phyloP scores from a whole-genome alignment of 2,888 invertebrate species.

The Cataglyphis rosenhaueri region DNA sequence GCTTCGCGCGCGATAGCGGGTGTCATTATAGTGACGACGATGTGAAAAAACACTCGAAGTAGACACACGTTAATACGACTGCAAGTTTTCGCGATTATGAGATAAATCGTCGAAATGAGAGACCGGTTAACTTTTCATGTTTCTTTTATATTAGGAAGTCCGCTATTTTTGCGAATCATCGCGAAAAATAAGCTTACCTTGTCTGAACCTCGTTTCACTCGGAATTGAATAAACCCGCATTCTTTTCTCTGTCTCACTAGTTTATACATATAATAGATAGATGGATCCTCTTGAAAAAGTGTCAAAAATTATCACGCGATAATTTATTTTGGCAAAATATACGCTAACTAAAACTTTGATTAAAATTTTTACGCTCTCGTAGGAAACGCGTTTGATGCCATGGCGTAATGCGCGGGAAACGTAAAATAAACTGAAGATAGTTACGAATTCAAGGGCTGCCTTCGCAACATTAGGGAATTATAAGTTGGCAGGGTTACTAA shows the following conservation, averaged over 20 bases:
- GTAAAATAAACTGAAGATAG: not conserved
- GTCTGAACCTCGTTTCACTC: not conserved
- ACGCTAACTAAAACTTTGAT: not conserved
- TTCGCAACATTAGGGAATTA: not conserved
- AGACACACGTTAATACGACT: constrained; percentile 13
- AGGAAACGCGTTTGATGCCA: not conserved
- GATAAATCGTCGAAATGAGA: constrained; percentile 25
- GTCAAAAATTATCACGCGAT: not conserved
- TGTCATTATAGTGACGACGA: constrained; percentile 23
- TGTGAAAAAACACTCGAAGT: constrained; percentile 3
- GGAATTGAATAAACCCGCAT: not conserved
- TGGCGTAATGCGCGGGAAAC: not conserved
- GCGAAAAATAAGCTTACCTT: not conserved
- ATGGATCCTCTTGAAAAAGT: not conserved
- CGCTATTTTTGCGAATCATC: not conserved
- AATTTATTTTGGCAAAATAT: not conserved
- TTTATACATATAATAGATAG: not conserved
- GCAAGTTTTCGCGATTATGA: not conserved
- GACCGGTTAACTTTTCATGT: not conserved
- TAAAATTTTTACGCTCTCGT: not conserved
- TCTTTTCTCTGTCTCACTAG: not conserved
- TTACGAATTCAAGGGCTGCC: not conserved
- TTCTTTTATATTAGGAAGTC: not conserved
- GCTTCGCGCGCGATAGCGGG: constrained; percentile 25
- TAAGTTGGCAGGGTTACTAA: not conserved